A percentile compares a stretch with the other conserved stretches of the same genome.
phyloP scores from a whole-genome alignment of 2,113 vertebrate genomes.

The Sterrhoptilus dennistouni region DNA sequence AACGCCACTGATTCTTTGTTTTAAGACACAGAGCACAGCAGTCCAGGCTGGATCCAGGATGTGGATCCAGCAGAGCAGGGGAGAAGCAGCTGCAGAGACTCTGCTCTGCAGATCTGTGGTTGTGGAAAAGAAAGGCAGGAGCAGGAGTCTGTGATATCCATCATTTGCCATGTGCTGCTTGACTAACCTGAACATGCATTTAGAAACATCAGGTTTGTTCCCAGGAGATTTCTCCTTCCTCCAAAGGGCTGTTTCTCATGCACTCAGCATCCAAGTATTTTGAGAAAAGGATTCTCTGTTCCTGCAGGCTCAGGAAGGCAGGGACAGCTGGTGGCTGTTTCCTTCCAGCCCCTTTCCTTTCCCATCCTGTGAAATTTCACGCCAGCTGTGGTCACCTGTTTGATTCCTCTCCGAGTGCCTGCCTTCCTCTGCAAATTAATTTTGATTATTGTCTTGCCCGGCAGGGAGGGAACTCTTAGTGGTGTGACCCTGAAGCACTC shows the following conservation, averaged over 20 bases:
- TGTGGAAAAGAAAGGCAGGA: background rate
- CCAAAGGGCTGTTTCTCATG: background rate
- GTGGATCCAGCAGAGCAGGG: background rate
- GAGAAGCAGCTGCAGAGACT: background rate
- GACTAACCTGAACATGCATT: background rate
- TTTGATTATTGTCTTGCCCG: constrained; percentile 65
- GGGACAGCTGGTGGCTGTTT: background rate
- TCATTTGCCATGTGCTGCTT: background rate
- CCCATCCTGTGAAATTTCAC: constrained; percentile 18
- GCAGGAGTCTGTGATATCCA: background rate
- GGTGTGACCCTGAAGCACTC: background rate
- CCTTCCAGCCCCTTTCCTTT: constrained; percentile 9
- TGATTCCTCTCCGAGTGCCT: constrained; percentile 57
- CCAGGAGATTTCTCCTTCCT: background rate
- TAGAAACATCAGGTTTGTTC: background rate
- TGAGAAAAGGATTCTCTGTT: background rate
- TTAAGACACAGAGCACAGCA: background rate
- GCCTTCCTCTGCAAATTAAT: constrained; percentile 73
- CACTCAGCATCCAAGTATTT: background rate
- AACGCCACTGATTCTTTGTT: background rate
- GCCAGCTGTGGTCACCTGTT: constrained; percentile 75
- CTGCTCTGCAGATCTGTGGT: background rate
- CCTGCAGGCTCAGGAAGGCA: background rate
- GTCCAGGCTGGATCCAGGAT: background rate
- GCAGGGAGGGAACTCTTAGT: background rate